These are phyloP conservation scores for Glyphotaelius pellucidus DNA, from an alignment of 2,888 invertebrate species.

Conservation along the genomic window DNA sequence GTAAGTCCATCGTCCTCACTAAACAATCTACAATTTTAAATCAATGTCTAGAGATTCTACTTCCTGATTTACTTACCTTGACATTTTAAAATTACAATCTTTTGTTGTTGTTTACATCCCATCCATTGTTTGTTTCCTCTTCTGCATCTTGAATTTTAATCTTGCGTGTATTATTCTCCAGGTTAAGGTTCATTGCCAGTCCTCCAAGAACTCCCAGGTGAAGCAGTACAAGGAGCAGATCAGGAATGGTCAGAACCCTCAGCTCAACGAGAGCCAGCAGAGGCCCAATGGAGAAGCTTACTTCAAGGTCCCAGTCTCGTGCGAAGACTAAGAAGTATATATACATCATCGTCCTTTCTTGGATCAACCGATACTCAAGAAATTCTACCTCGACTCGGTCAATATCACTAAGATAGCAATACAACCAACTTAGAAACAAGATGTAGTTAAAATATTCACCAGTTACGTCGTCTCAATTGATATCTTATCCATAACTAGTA, in stretches of 20 bases:
- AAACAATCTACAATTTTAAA: background rate
- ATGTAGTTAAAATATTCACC: background rate
- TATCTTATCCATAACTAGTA: too few relatives aligned
- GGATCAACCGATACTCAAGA: background rate
- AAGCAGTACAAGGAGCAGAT: constrained; percentile 70
- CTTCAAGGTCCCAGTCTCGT: constrained; percentile 72
- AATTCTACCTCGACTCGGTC: background rate
- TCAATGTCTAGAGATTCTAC: background rate
- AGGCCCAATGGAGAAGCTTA: constrained; percentile 68
- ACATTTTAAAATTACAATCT: background rate
- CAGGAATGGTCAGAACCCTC: constrained; percentile 72
- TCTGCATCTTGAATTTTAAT: background rate
- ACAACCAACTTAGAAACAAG: background rate
- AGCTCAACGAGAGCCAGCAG: constrained; percentile 69
- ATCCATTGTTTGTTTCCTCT: background rate
- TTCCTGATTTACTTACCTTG: background rate
- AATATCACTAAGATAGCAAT: background rate
- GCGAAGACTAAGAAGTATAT: constrained; percentile 69
- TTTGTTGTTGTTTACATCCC: background rate
- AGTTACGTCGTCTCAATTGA: background rate
- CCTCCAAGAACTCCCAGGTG: constrained; percentile 71
- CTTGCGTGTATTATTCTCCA: background rate
- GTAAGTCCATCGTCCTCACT: constrained; percentile 23
- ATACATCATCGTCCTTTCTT: background rate
- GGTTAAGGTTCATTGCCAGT: constrained; percentile 71